Evolutionary conservation across 2,113 vertebrate species (phyloP).

Genomic region (Cebus imitator): DNA sequence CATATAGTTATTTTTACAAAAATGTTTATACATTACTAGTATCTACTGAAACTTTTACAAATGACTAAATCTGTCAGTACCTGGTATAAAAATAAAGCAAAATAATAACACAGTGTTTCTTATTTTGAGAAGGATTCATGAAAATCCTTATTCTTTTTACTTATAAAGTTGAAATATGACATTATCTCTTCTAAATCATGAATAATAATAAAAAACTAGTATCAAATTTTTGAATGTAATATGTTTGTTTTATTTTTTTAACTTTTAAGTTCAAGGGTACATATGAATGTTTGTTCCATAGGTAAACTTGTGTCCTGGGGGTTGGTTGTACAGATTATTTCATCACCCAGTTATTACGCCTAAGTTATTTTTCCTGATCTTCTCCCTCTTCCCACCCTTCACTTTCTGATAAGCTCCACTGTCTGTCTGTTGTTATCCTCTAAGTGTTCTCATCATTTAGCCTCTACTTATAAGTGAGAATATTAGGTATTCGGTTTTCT

Average conservation of each 20-base stretch:
- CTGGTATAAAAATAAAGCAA: background rate
- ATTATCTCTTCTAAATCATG: background rate
- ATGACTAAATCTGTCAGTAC: background rate
- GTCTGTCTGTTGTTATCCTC: no score
- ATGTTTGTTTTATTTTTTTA: background rate
- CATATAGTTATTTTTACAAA: background rate
- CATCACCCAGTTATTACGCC: no score
- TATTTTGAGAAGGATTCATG: background rate
- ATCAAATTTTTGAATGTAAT: background rate
- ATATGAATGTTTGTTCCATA: no score
- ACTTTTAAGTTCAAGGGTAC: no score
- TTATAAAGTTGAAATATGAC: background rate
- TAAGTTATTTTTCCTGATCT: no score
- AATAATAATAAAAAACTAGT: background rate
- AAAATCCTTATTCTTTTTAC: background rate
- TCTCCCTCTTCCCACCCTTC: no score
- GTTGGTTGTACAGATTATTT: no score
- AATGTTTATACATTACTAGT: background rate
- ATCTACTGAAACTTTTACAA: background rate
- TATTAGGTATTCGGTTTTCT: no score
- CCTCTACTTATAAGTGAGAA: no score
- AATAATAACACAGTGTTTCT: background rate
- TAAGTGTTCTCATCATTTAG: no score
- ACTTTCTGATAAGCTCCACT: no score
- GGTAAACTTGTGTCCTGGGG: no score